phyloP scores from a whole-genome alignment of 2,888 invertebrate genomes.

The Branchipolynoe longqiensis region DNA sequence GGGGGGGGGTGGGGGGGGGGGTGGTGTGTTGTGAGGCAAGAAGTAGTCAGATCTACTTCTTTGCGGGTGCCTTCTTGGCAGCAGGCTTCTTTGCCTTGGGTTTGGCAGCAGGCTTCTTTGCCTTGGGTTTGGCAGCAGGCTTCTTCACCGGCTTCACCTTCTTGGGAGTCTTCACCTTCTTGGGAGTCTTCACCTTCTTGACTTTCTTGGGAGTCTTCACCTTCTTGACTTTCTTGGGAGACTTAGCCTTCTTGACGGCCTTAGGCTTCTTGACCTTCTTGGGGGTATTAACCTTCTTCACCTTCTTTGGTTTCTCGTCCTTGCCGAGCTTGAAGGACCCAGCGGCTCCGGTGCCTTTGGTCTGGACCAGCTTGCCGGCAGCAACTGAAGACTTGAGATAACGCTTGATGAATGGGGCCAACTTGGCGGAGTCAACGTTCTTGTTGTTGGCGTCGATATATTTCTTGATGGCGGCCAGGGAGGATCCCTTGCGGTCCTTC shows the following conservation, averaged over 20 bases:
- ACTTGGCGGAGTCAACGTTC: slow-evolving; percentile 55
- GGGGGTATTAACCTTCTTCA: not conserved
- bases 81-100: slow-evolving; percentile 31
- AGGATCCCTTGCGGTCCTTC: slow-evolving; percentile 54
- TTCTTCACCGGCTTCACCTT: slow-evolving; percentile 56
- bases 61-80: slow-evolving; percentile 24
- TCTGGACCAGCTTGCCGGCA: slow-evolving; percentile 53
- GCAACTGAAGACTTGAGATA: slow-evolving; percentile 49
- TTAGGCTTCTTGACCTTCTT: slow-evolving; percentile 70
- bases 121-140: not conserved
- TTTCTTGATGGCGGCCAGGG: slow-evolving; percentile 59
- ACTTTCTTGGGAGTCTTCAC: slow-evolving; percentile 49
- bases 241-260: slow-evolving; percentile 6
- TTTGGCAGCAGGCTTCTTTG: slow-evolving; percentile 26
- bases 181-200: slow-evolving; percentile 48
- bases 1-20: not conserved
- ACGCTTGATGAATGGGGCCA: slow-evolving; percentile 58
- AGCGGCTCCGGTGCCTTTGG: slow-evolving; percentile 59
- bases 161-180: slow-evolving; percentile 58
- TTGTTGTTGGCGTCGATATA: slow-evolving; percentile 60
- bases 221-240: slow-evolving; percentile 53
- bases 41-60: slow-evolving; percentile 6
- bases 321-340: slow-evolving; percentile 57
- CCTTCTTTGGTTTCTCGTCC: slow-evolving; percentile 35
- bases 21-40: not conserved